phyloP scores from a whole-genome alignment of 2,888 invertebrate species.

The Rutpela maculata region DNA sequence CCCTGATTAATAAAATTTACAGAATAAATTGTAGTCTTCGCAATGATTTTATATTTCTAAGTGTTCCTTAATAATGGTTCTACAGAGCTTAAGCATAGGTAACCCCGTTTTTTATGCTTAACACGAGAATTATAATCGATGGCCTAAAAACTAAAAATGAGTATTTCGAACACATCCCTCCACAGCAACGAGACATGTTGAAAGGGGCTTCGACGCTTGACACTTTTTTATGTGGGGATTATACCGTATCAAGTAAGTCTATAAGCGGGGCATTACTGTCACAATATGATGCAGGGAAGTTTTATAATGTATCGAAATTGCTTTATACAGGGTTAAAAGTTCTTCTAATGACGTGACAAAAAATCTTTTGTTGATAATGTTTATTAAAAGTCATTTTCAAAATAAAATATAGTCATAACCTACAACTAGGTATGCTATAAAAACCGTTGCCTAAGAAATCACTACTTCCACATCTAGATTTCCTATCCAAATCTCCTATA shows the following conservation, averaged over 20 bases:
- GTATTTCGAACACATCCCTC: constrained; percentile 11
- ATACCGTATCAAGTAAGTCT: constrained; percentile 24
- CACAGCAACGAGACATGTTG: neutral
- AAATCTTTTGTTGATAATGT: too few relatives aligned
- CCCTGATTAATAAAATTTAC: too few relatives aligned
- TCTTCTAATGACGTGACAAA: too few relatives aligned
- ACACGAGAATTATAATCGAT: neutral
- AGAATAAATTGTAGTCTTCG: too few relatives aligned
- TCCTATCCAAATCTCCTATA: too few relatives aligned
- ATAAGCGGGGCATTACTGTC: constrained; percentile 10
- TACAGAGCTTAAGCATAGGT: too few relatives aligned
- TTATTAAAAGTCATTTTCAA: too few relatives aligned
- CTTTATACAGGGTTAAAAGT: neutral
- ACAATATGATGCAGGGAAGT: constrained; percentile 9
- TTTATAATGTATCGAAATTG: constrained; percentile 15
- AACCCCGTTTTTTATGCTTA: neutral
- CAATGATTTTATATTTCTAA: too few relatives aligned
- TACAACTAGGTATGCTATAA: too few relatives aligned
- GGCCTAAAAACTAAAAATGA: constrained; percentile 17
- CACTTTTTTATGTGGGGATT: constrained; percentile 28
- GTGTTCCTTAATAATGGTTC: neutral
- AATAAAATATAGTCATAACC: too few relatives aligned
- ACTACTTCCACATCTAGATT: too few relatives aligned
- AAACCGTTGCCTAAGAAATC: too few relatives aligned
- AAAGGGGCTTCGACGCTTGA: constrained; percentile 20